Evolutionary conservation across 2,888 invertebrate species (phyloP).

Genomic region (Ceratothoa steindachneri): DNA sequence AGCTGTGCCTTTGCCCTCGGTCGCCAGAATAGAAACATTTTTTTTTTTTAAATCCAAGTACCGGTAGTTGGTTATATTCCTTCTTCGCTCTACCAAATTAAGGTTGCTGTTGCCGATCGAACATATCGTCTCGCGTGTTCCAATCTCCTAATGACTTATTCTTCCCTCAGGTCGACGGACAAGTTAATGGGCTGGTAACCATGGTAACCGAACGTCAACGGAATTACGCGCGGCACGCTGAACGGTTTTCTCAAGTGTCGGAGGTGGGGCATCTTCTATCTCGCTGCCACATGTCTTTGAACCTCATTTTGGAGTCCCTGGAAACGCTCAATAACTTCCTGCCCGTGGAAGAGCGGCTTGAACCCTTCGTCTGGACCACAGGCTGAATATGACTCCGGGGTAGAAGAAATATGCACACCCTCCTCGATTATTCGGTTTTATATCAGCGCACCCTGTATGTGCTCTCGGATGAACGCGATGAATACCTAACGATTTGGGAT

Average conservation of each 20-base stretch:
- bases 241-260: conserved; percentile 74
- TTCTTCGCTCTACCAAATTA: too few species aligned
- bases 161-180: conserved; percentile 64
- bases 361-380: conserved; percentile 85
- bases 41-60: too few species aligned
- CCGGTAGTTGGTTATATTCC: too few species aligned
- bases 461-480: too few species aligned
- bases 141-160: neutral
- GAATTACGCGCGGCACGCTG: conserved; percentile 76
- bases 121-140: too few species aligned
- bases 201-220: conserved; percentile 75
- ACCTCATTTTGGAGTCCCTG: conserved; percentile 77
- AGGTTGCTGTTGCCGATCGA: too few species aligned
- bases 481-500: too few species aligned
- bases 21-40: too few species aligned
- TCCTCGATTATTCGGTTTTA: too few species aligned
- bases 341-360: conserved; percentile 74
- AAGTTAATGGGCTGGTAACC: conserved; percentile 66
- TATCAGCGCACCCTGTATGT: too few species aligned
- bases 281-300: conserved; percentile 73
- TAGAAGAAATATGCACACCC: too few species aligned
- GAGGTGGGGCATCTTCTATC: conserved; percentile 77
- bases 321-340: conserved; percentile 78
- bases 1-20: too few species aligned
- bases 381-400: conserved; percentile 58